Conservation (phyloP, 2,113 vertebrate genomes). For the Engystomops pustulosus region DNA sequence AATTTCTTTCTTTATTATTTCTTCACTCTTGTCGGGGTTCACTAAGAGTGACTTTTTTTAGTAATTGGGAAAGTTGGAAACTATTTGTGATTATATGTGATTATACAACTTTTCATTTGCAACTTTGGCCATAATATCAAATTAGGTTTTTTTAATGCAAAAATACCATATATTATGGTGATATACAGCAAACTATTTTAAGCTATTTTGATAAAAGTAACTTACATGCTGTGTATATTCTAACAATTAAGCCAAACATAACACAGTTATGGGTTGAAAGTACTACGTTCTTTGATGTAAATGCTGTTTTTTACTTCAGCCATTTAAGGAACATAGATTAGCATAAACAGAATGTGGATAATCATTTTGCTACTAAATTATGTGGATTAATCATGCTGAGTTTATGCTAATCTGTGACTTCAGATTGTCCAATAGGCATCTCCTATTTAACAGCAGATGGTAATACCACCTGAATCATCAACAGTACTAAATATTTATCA, state of each 20-base stretch:
- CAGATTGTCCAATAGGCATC: constrained; percentile 50
- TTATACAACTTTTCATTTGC: no score
- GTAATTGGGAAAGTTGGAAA: no score
- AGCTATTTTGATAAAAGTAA: constrained; percentile 46
- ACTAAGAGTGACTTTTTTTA: no score
- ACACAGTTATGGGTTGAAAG: constrained; percentile 53
- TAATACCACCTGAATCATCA: constrained; percentile 49
- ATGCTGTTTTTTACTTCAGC: constrained; percentile 43
- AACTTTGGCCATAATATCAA: neutral
- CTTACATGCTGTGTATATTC: constrained; percentile 52
- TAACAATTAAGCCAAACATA: constrained; percentile 56
- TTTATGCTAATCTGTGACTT: constrained; percentile 53
- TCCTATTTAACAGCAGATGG: constrained; percentile 50
- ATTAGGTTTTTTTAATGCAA: neutral
- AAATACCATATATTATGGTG: constrained; percentile 16
- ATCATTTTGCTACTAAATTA: constrained; percentile 58
- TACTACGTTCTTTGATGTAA: constrained; percentile 51
- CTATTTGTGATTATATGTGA: no score
- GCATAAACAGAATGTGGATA: constrained; percentile 57
- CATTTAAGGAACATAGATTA: constrained; percentile 57
- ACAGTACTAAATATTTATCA: constrained; percentile 56
- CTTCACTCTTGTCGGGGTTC: no score
- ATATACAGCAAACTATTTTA: constrained; percentile 39
- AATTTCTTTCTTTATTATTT: no score
- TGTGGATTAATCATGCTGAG: constrained; percentile 58